Evolutionary conservation across 1,140 invertebrate genomes (phyloP).

Genomic region (Dendrolimus kikuchii): DNA sequence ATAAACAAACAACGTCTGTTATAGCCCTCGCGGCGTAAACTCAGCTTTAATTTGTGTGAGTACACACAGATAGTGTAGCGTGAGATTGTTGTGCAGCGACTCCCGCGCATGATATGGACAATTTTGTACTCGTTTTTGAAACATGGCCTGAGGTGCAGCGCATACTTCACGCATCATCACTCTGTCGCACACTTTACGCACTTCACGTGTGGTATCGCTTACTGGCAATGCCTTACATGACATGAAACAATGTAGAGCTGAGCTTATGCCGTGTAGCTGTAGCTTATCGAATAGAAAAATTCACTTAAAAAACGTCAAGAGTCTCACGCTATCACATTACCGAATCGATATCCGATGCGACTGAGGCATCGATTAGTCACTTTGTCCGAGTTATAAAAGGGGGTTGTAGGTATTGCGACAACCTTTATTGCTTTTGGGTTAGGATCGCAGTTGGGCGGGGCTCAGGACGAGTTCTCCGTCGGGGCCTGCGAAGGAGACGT

Average conservation of each 20-base stretch:
- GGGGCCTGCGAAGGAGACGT: slow-evolving; percentile 59
- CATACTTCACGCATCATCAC: too few species aligned
- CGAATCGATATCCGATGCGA: slow-evolving; percentile 14
- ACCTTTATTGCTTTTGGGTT: slow-evolving; percentile 49
- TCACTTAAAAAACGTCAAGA: slow-evolving; percentile 30
- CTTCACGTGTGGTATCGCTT: too few species aligned
- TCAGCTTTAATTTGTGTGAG: too few species aligned
- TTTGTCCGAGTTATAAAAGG: slow-evolving; percentile 27
- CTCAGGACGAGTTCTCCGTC: slow-evolving; percentile 61
- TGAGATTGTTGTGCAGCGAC: too few species aligned
- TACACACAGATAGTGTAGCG: too few species aligned
- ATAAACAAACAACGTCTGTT: slow-evolving; percentile 33
- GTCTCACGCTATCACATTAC: slow-evolving; percentile 38
- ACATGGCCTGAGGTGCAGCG: too few species aligned
- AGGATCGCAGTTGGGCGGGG: slow-evolving; percentile 60
- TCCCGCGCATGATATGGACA: too few species aligned
- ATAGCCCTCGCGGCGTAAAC: too few species aligned
- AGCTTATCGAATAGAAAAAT: slow-evolving; percentile 31
- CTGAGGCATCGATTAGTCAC: slow-evolving; percentile 18
- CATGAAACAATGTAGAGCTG: too few species aligned
- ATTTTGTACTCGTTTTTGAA: too few species aligned
- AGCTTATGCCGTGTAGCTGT: slow-evolving; percentile 1
- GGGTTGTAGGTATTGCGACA: slow-evolving; percentile 28
- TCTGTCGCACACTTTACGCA: too few species aligned
- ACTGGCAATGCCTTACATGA: too few species aligned